phyloP scores from a whole-genome alignment of 2,797 vertebrate species.

The Periparus ater region DNA sequence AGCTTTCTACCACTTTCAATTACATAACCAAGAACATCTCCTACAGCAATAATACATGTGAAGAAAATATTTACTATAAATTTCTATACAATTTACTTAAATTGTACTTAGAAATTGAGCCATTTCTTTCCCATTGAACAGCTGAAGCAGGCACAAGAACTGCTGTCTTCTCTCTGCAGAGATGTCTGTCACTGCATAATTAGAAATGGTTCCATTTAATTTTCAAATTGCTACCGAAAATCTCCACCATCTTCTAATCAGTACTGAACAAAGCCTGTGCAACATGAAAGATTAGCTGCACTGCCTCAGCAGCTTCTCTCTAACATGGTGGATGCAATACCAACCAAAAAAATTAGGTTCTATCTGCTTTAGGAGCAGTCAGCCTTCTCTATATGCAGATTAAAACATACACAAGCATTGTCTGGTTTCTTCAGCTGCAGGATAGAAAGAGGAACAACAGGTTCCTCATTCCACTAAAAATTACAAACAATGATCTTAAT shows the following conservation, averaged over 20 bases:
- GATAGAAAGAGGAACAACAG: neutral
- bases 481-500: neutral
- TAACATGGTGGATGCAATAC: neutral
- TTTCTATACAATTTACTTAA: neutral
- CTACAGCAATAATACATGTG: neutral
- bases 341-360: neutral
- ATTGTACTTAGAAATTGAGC: neutral
- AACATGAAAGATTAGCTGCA: neutral
- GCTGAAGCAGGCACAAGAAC: neutral
- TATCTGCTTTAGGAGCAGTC: neutral
- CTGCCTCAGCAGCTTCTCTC: neutral
- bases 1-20: neutral
- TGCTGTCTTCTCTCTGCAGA: neutral
- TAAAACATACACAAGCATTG: neutral
- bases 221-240: neutral
- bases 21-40: neutral
- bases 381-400: neutral
- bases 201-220: neutral
- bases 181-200: conserved; percentile 19
- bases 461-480: neutral
- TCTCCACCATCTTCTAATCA: neutral
- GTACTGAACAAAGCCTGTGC: neutral
- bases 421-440: neutral
- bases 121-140: neutral
- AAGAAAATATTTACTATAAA: neutral